These are phyloP conservation scores for Bellardia pandia DNA, from an alignment of 2,888 invertebrate species.

Conservation along the genomic window DNA sequence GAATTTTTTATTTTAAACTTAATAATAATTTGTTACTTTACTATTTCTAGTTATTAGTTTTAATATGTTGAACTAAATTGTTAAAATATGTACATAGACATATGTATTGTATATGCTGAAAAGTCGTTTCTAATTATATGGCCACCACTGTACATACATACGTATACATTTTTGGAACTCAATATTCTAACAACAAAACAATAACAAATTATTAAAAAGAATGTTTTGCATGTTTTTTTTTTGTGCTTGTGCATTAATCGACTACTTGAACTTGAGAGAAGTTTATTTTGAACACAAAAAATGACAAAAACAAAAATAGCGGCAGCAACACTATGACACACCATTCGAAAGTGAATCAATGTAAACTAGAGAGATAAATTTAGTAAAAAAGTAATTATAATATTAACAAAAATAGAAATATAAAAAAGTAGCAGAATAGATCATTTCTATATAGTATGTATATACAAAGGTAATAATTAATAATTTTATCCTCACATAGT, in stretches of 20 bases:
- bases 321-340: slow-evolving; percentile 23
- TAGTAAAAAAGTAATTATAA: background rate
- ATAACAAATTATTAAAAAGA: slow-evolving; percentile 36
- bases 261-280: slow-evolving; percentile 65
- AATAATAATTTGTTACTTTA: too few species aligned
- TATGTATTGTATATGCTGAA: too few species aligned
- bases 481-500: too few species aligned
- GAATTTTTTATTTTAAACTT: too few species aligned
- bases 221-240: slow-evolving; percentile 38
- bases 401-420: background rate
- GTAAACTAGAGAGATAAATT: background rate
- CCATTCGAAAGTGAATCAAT: slow-evolving; percentile 28
- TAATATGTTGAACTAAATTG: too few species aligned
- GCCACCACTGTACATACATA: too few species aligned
- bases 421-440: too few species aligned
- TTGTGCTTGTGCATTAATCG: background rate
- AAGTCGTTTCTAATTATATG: too few species aligned
- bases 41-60: too few species aligned
- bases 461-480: too few species aligned
- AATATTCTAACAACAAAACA: slow-evolving; percentile 27
- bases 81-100: too few species aligned
- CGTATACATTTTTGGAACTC: background rate
- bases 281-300: slow-evolving; percentile 26
- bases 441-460: too few species aligned
- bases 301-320: slow-evolving; percentile 18